Evolutionary conservation across 2,888 invertebrate species (phyloP), one percentile per base, ranked within the genome.

Genomic region (Lingula anatina): DNA sequence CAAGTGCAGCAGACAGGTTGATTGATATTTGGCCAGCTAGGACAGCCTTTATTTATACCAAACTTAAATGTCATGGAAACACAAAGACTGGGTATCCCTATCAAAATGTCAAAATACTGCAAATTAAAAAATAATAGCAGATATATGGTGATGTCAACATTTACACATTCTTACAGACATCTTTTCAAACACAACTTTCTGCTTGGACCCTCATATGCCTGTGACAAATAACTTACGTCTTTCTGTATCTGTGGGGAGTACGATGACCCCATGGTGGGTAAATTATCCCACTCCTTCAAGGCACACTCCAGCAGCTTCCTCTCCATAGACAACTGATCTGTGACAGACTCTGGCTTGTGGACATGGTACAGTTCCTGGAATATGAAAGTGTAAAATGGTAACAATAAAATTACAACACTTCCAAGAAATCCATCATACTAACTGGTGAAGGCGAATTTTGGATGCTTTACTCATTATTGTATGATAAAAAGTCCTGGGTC

Each of bases 151-250:
- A 31, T 31, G 9, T 12, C 35, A 31, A 12, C 35, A 15, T 12
- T 31, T 15, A 31, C 15, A 12, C 15, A 15, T 31, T n/a, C n/a
- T n/a, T n/a, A n/a, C n/a, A n/a, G n/a, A n/a, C n/a, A n/a, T n/a
- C n/a, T n/a, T 15, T 31, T 12, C 15, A 31, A 12, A n/a, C n/a
- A 40, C 12, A 18, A 40, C 9, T n/a, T n/a, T n/a, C n/a, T n/a
- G n/a, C n/a, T n/a, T n/a, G n/a, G 25, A 1, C n/a, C 12, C 1
- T 20, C 7, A 25, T 12, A n/a, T n/a, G n/a, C n/a, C n/a, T n/a
- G n/a, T n/a, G n/a, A n/a, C n/a, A n/a, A n/a, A 50, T 74, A 73
- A 50, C 71, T 61, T 54, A 76, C 73, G 61, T 76, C 74, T 60
- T 68, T 70, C 53, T 75, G 73, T 25, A 70, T 54, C 51, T 72